Percentiles rank a stretch among this genome's conserved stretches.
These are phyloP conservation scores for Cosmopolites sordidus DNA, from an alignment of 2,888 invertebrate species.

Conservation along the genomic window DNA sequence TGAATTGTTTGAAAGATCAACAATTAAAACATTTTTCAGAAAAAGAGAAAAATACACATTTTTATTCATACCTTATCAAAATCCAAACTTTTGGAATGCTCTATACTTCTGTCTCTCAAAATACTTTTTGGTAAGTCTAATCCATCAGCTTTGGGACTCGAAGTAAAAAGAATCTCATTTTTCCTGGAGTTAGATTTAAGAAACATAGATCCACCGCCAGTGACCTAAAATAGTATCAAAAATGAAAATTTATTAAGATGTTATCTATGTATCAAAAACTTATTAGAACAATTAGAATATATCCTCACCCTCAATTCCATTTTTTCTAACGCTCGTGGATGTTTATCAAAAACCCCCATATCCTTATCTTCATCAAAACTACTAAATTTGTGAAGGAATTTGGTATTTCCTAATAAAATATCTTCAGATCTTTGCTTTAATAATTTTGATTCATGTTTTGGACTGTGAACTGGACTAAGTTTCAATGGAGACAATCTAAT, in stretches of 20 bases:
- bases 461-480: constrained; percentile 36
- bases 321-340: constrained; percentile 41
- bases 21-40: background rate
- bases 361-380: constrained; percentile 42
- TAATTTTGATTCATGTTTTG: constrained; percentile 39
- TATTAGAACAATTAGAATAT: background rate
- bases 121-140: constrained; percentile 55
- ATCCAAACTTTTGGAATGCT: constrained; percentile 42
- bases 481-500: constrained; percentile 48
- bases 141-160: constrained; percentile 26
- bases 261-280: no score
- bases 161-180: constrained; percentile 30
- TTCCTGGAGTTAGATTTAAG: constrained; percentile 53
- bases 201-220: constrained; percentile 62
- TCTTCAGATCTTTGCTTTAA: constrained; percentile 46
- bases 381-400: constrained; percentile 40
- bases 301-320: constrained; percentile 43
- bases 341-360: constrained; percentile 40
- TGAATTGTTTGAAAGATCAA: background rate
- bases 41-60: background rate
- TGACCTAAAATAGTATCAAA: constrained; percentile 10
- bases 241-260: background rate
- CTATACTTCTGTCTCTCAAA: constrained; percentile 56
- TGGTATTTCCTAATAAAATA: constrained; percentile 36
- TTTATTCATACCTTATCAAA: constrained; percentile 35